phyloP scores from a whole-genome alignment of 2,888 invertebrate species.

The Venusia cambrica region DNA sequence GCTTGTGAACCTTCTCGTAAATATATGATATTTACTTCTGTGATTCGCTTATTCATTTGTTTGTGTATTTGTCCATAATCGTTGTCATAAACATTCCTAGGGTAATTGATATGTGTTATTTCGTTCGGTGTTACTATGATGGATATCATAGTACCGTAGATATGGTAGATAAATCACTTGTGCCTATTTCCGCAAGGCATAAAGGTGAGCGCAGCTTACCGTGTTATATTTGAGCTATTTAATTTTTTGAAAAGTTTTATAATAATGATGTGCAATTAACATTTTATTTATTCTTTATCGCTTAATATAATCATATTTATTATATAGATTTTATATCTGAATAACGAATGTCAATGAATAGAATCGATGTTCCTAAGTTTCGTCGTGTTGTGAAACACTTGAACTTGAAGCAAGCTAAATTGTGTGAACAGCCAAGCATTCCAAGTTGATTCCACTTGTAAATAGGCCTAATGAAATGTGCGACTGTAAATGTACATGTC shows the following conservation, averaged over 20 bases:
- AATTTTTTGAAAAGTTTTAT: conserved; percentile 68
- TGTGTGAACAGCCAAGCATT: conserved; percentile 73
- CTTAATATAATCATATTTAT: conserved; percentile 77
- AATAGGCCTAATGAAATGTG: conserved; percentile 76
- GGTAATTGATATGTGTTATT: conserved; percentile 46
- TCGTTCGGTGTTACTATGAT: conserved; percentile 45
- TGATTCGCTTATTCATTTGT: conserved; percentile 70
- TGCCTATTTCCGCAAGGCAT: conserved; percentile 59
- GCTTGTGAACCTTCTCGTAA: conserved; percentile 60
- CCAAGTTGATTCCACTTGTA: conserved; percentile 79
- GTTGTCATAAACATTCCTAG: conserved; percentile 73
- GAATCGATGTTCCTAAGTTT: conserved; percentile 75
- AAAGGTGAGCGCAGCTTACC: conserved; percentile 65
- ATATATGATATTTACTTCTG: conserved; percentile 74
- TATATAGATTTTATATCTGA: conserved; percentile 70
- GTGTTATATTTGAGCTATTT: conserved; percentile 51
- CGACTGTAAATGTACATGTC: conserved; percentile 67
- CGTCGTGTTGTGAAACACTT: conserved; percentile 62
- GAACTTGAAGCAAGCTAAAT: conserved; percentile 58
- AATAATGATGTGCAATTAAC: conserved; percentile 72
- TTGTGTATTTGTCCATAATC: conserved; percentile 58
- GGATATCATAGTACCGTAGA: no score
- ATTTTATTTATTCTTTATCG: conserved; percentile 73
- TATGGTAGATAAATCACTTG: conserved; percentile 51
- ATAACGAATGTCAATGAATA: conserved; percentile 57